A percentile compares a stretch with the other conserved stretches of the same genome.
phyloP scores from a whole-genome alignment of 2,888 invertebrate species.

The Epinotia brunnichana region DNA sequence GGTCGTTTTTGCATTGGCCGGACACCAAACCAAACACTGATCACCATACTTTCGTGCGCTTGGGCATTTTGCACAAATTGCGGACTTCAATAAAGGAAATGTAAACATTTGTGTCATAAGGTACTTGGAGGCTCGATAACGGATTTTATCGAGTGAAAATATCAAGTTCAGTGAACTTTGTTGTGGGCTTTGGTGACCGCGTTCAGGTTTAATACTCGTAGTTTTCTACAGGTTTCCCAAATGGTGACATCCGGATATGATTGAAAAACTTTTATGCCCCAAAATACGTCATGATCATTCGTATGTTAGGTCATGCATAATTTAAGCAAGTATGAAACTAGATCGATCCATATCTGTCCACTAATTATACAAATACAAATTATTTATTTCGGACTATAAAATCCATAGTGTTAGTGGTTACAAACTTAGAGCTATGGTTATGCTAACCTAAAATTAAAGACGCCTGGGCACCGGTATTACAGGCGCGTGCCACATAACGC shows the following conservation, averaged over 20 bases:
- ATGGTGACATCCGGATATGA: too few relatives aligned
- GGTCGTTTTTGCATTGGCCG: neutral
- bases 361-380: too few relatives aligned
- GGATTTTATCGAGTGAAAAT: constrained; percentile 18
- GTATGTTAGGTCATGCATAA: neutral
- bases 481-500: too few relatives aligned
- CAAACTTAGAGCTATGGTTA: too few relatives aligned
- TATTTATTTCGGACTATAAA: too few relatives aligned
- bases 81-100: constrained; percentile 23
- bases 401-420: too few relatives aligned
- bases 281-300: too few relatives aligned
- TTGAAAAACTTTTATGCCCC: too few relatives aligned
- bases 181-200: neutral
- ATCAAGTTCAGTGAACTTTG: constrained; percentile 14
- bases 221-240: neutral
- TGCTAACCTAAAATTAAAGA: too few relatives aligned
- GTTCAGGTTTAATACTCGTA: neutral
- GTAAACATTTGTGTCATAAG: constrained; percentile 27
- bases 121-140: constrained; percentile 6
- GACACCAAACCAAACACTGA: neutral
- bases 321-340: too few relatives aligned
- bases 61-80: constrained; percentile 27
- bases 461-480: too few relatives aligned
- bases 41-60: constrained; percentile 26
- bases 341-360: too few relatives aligned